phyloP scores from a whole-genome alignment of 2,888 invertebrate genomes.

The Diarsia rubi region DNA sequence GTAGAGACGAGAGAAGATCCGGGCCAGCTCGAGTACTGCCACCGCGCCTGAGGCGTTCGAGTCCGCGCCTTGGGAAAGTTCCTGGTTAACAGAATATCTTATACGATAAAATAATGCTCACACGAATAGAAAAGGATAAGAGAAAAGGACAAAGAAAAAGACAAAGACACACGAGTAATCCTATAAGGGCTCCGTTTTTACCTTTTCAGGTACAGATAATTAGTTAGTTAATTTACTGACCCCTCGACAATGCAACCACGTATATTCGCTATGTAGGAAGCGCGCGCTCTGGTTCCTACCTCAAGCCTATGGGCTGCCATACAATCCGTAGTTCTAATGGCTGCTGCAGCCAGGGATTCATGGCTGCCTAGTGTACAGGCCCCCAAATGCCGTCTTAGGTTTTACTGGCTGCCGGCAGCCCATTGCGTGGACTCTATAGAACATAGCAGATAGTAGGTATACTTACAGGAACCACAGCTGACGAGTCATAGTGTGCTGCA shows the following conservation, averaged over 20 bases:
- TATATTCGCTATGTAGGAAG: neutral
- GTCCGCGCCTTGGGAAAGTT: constrained; percentile 96
- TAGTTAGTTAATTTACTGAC: neutral
- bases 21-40: constrained; percentile 96
- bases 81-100: constrained; percentile 89
- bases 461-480: constrained; percentile 97
- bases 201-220: no score
- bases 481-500: constrained; percentile 98
- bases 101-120: neutral
- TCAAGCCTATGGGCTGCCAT: neutral
- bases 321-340: neutral
- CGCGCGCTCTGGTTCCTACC: no score
- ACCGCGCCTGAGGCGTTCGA: constrained; percentile 98
- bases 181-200: no score
- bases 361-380: neutral
- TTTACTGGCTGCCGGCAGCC: neutral
- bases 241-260: neutral
- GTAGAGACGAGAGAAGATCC: constrained; percentile 97
- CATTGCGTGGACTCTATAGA: neutral
- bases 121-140: neutral
- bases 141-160: no score
- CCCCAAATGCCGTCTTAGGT: no score
- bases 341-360: neutral
- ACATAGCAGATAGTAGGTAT: no score
- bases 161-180: no score